Percentiles rank a stretch among this genome's conserved stretches.
These are phyloP conservation scores for Perodicticus potto DNA, from an alignment of 2,797 vertebrate species.

Conservation along the genomic window DNA sequence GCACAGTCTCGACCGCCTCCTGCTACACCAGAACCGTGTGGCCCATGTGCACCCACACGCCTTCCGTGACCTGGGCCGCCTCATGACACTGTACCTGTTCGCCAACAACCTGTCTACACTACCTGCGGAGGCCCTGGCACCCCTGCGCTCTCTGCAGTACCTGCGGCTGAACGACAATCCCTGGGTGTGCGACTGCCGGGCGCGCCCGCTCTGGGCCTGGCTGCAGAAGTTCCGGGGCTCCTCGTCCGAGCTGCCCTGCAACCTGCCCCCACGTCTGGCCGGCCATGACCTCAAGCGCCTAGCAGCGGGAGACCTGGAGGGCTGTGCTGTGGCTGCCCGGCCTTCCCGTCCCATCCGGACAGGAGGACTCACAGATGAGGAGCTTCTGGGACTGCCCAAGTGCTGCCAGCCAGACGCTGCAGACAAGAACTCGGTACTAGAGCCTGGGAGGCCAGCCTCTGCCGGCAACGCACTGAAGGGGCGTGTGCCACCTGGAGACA, in stretches of 20 bases:
- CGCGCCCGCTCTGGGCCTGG: conserved; percentile 97
- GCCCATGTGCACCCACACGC: conserved; percentile 93
- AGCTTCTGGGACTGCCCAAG: conserved; percentile 84
- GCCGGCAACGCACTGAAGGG: conserved; percentile 89
- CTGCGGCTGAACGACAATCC: conserved; percentile 97
- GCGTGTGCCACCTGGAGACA: conserved; percentile 91
- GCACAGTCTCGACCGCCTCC: conserved; percentile 95
- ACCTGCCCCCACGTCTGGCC: conserved; percentile 91
- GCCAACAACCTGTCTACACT: conserved; percentile 97
- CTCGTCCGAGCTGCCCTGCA: conserved; percentile 96
- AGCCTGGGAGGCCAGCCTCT: conserved; percentile 85
- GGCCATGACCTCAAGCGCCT: conserved; percentile 95
- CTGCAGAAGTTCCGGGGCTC: conserved; percentile 98
- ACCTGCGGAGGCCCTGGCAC: conserved; percentile 94
- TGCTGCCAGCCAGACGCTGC: conserved; percentile 95
- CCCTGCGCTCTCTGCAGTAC: conserved; percentile 95
- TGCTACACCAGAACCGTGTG: conserved; percentile 97
- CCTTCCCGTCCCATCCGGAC: conserved; percentile 89
- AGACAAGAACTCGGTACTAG: conserved; percentile 96
- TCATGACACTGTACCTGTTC: conserved; percentile 97
- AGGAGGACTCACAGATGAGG: conserved; percentile 89
- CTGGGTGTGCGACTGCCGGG: conserved; percentile 98
- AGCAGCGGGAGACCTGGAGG: conserved; percentile 93
- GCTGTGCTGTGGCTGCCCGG: conserved; percentile 89
- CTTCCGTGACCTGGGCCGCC: conserved; percentile 95